Percentiles rank a stretch among this genome's conserved stretches.
These are phyloP conservation scores for Cheilosia impressa DNA, from an alignment of 2,888 invertebrate species.

Conservation along the genomic window DNA sequence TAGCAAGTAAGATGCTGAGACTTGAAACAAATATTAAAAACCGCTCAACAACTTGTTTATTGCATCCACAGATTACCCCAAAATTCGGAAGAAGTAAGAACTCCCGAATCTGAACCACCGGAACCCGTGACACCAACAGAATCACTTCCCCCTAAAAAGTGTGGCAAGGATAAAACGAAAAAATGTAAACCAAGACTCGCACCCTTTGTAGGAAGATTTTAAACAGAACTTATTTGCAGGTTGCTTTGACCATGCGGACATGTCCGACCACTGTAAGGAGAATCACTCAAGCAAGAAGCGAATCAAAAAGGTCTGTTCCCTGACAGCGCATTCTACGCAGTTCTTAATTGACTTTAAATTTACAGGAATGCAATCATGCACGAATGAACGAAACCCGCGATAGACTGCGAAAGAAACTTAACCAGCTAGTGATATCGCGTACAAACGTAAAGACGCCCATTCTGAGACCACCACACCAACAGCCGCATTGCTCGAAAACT, in stretches of 20 bases:
- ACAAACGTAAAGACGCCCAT: constrained; percentile 79
- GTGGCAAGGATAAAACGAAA: constrained; percentile 81
- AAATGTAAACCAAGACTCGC: constrained; percentile 78
- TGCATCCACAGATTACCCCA: constrained; percentile 45
- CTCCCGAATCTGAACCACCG: constrained; percentile 75
- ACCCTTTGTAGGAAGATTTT: too few relatives aligned
- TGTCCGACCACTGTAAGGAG: constrained; percentile 82
- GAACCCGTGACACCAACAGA: constrained; percentile 76
- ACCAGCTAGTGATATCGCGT: constrained; percentile 81
- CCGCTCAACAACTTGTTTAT: neutral
- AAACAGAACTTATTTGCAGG: constrained; percentile 46
- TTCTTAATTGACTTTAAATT: neutral
- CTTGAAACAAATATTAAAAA: neutral
- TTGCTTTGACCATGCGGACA: constrained; percentile 77
- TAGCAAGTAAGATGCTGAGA: constrained; percentile 41
- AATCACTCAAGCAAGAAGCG: constrained; percentile 82
- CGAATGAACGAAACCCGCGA: constrained; percentile 83
- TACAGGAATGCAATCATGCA: constrained; percentile 82
- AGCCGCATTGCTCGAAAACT: constrained; percentile 64
- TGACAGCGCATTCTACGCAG: neutral
- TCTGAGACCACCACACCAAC: constrained; percentile 53
- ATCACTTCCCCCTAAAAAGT: constrained; percentile 78
- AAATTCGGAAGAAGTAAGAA: constrained; percentile 65
- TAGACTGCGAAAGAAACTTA: constrained; percentile 82
- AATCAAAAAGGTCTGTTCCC: constrained; percentile 79